A percentile compares a stretch with the other conserved stretches of the same genome.
phyloP scores from a whole-genome alignment of 2,113 vertebrate species.

The Gnathonemus echidnorhynchus region DNA sequence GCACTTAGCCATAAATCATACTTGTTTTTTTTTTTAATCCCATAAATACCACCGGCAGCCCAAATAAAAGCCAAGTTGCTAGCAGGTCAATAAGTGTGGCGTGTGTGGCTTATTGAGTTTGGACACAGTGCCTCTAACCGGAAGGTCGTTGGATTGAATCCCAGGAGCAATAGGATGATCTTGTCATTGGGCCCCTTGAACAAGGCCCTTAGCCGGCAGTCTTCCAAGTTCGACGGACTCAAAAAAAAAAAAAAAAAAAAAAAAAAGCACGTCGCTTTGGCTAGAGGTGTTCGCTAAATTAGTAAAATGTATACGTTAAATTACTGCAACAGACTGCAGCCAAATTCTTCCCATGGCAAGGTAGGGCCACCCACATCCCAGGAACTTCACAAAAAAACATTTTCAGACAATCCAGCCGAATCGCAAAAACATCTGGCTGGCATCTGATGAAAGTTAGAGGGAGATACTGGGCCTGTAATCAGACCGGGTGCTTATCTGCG shows the following conservation, averaged over 20 bases:
- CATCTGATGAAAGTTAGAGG: background rate
- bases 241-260: too few relatives aligned
- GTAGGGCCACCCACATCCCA: background rate
- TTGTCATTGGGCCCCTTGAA: background rate
- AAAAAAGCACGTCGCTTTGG: too few relatives aligned
- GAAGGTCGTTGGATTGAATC: background rate
- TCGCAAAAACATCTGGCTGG: background rate
- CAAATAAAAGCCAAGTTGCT: background rate
- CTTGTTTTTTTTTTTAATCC: background rate
- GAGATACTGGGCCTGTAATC: background rate
- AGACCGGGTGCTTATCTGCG: background rate
- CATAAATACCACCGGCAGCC: background rate
- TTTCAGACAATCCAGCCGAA: background rate
- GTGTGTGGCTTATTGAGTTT: background rate
- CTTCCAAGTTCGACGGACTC: background rate
- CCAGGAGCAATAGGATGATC: background rate
- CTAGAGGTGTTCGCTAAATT: background rate
- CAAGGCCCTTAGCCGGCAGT: background rate
- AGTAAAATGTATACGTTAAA: background rate
- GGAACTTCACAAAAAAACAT: background rate
- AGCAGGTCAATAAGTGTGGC: background rate
- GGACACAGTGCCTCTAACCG: background rate
- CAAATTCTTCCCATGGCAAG: background rate
- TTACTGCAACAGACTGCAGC: background rate
- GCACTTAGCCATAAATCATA: background rate